Evolutionary conservation across 1,140 invertebrate genomes (phyloP), one percentile per base, ranked within the genome.

Genomic region (Cephus cinctus): DNA sequence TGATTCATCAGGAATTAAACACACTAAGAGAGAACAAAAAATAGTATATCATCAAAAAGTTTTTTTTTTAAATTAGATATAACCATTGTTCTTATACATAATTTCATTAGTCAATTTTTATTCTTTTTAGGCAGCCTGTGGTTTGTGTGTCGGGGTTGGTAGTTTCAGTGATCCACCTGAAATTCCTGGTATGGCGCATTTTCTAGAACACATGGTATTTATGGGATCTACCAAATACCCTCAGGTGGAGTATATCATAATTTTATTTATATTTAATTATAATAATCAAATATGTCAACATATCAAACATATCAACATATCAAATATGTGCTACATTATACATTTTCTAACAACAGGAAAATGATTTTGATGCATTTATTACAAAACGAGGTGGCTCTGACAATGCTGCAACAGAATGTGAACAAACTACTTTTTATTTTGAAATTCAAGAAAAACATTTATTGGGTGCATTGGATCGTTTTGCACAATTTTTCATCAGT

Each of bases 131-230:
- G 86, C 87, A 27, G 88, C 87, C 2, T 87, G 86, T 63, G 83
- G 82, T 5, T 64, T 91, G 2, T 80, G 80, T 45, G 81, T 90
- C 9, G 81, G 83, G 27, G 87, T 88, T 21, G 87, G 87, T 14
- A 85, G 83, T 68, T 86, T 85, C 67, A 86, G 83, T 59, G 82
- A 86, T 67, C 91, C 91, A 0, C 60, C 71, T 31, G 79, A 89
- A 30, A 83, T 95, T 39, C 91, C 87, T 51, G 95, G 95, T 1
- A 65, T 97, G 57, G 92, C 94, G 1, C 94, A 98, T 75, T 96
- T 98, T 74, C 82, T 96, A 36, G 94, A 98, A 69, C 94, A 98
- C 67, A 96, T 97, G 92, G 85, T 98, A 4, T 97, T 96, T 64
- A 91, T 96, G 85, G 94, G 93, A 23, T 93, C 89, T 34, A 78